A percentile compares a stretch with the other conserved stretches of the same genome.
Conservation (phyloP, 2,888 invertebrate genomes). For the Macropis europaea region DNA sequence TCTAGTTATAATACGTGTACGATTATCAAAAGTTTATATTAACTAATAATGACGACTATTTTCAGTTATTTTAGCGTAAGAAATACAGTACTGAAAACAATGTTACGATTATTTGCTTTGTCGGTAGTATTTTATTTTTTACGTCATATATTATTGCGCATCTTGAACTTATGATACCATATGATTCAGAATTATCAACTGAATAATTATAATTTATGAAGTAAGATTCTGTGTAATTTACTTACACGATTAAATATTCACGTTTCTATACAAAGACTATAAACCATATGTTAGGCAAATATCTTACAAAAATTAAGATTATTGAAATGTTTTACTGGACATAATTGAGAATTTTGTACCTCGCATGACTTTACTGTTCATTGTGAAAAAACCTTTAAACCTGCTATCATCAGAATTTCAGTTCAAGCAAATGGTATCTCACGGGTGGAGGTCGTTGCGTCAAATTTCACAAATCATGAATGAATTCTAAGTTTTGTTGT, state of each 20-base stretch:
- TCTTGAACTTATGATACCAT: background rate
- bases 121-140: background rate
- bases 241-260: background rate
- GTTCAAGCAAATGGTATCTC: constrained; percentile 81
- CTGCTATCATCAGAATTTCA: constrained; percentile 55
- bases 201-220: constrained; percentile 3
- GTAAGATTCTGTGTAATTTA: background rate
- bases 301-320: background rate
- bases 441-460: constrained; percentile 79
- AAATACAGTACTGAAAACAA: too few relatives aligned
- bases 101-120: background rate
- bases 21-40: background rate
- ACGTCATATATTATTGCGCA: background rate
- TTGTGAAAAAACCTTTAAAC: constrained; percentile 30
- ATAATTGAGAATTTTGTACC: background rate
- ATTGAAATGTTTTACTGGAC: background rate
- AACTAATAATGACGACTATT: background rate
- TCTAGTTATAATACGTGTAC: background rate
- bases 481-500: constrained; percentile 75
- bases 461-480: constrained; percentile 79
- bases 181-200: background rate
- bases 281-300: background rate
- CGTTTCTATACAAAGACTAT: background rate
- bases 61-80: background rate
- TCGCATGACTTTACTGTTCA: background rate